These are phyloP conservation scores for Nesidiocoris tenuis DNA, from an alignment of 2,888 invertebrate genomes.

Conservation along the genomic window DNA sequence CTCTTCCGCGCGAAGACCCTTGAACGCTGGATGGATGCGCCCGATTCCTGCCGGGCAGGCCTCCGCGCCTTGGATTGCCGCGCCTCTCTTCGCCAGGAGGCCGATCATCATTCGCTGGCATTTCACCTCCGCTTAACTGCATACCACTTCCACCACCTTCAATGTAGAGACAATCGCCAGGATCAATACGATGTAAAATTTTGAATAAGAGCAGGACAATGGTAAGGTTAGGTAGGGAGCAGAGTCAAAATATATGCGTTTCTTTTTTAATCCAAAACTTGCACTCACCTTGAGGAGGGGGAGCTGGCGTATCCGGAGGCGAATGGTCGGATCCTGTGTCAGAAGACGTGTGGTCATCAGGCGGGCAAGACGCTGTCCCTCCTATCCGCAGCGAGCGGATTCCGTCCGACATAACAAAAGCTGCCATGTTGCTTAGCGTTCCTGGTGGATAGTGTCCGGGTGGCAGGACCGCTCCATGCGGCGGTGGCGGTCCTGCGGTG, in stretches of 20 bases:
- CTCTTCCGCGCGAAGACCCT: conserved; percentile 51
- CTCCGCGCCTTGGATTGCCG: conserved; percentile 37
- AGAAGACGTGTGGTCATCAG: conserved; percentile 43
- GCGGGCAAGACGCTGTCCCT: conserved; percentile 5
- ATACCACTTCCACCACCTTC: conserved; percentile 35
- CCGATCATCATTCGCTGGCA: conserved; percentile 39
- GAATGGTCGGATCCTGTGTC: conserved; percentile 58
- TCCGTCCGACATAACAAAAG: conserved; percentile 18
- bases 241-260: too few species aligned
- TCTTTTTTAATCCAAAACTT: too few species aligned
- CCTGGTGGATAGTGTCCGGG: conserved; percentile 20
- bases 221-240: background rate
- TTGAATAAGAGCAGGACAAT: too few species aligned
- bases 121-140: conserved; percentile 32
- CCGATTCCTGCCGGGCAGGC: conserved; percentile 43
- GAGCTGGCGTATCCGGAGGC: conserved; percentile 59
- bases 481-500: conserved; percentile 13
- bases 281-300: conserved; percentile 35
- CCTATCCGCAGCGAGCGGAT: conserved; percentile 26
- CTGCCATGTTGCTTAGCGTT: background rate
- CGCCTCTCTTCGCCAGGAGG: conserved; percentile 20
- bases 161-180: background rate
- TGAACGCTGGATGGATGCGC: conserved; percentile 51
- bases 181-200: too few species aligned
- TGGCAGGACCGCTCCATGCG: background rate